Evolutionary conservation across 2,113 vertebrate genomes (phyloP), one percentile per base, ranked within the genome.

Genomic region (Tetraodon nigroviridis): DNA sequence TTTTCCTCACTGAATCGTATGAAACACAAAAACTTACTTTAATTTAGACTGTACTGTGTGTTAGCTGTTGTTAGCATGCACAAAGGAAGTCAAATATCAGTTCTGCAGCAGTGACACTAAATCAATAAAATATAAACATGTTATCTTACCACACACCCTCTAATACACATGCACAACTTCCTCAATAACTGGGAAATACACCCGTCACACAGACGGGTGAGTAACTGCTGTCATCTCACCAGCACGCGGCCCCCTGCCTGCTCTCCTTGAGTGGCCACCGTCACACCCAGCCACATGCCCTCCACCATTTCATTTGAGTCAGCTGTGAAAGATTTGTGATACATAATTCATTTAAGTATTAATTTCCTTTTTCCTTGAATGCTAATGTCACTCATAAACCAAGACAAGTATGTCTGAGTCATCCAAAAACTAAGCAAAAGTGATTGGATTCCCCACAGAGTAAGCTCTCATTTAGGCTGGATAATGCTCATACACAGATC

Each of bases 241-340:
- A 98, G 77, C 16, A 95, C 91, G 29, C 84, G 88, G 12, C 92
- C 91, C 0, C 56, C 81, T 0, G 14, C 15, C n/a, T 76, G 76
- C 3, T 78, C 61, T 55, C 90, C 86, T 78, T 98, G 95, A 67
- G 92, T 97, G 84, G 92, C 92, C 83, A 98, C 93, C 0, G 94
- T 94, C 80, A 97, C 96, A 3, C 96, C 96, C 16, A 98, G 90
- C 95, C 96, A 98, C 94, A 98, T 98, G 73, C 91, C 93, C 75
- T 98, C 93, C 32, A 97, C 92, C 61, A 92, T 93, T 82, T 95
- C 93, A 2, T 55, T 58, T 0, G 91, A 81, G 15, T 84, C 80
- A 55, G 88, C 96, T 95, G 72, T 44, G 66, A 67, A 73, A 45
- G 53, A 17, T 6, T 29, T 18, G 58, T n/a, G 19, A 18, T 12